phyloP scores from a whole-genome alignment of 2,797 vertebrate genomes.

The Ispidina lecontei region DNA sequence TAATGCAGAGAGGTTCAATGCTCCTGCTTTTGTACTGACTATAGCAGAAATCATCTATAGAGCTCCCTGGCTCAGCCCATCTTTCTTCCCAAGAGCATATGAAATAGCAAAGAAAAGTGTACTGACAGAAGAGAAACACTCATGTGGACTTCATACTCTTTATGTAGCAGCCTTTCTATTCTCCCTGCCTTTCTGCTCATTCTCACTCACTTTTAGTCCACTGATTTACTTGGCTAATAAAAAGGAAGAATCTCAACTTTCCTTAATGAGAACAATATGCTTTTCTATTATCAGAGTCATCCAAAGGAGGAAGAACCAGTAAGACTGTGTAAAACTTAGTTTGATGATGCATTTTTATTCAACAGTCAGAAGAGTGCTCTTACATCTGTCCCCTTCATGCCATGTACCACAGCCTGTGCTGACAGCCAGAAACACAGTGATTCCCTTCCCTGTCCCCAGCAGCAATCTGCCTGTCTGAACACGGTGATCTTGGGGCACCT shows the following conservation, averaged over 20 bases:
- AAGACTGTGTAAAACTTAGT: neutral
- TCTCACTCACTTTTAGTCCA: neutral
- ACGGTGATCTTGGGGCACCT: fast-evolving
- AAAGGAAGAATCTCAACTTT: neutral
- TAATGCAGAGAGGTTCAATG: neutral
- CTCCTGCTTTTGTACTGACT: neutral
- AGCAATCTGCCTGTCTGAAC: neutral
- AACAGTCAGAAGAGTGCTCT: neutral
- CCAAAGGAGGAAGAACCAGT: neutral
- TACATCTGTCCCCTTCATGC: neutral
- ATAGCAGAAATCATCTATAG: neutral
- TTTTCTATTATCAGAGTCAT: neutral
- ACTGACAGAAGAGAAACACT: neutral
- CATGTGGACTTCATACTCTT: neutral
- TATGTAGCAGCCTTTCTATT: neutral
- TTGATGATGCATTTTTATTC: neutral
- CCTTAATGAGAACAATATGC: neutral
- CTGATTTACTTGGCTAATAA: neutral
- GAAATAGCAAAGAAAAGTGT: neutral
- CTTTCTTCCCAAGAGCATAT: neutral
- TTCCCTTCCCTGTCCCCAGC: neutral
- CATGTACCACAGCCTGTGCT: neutral
- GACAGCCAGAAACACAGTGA: neutral
- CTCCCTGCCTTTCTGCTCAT: neutral
- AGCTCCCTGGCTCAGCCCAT: neutral